Base-by-base conservation (phyloP, 1,140 invertebrate genomes). In the Listronotus bonariensis region DNA sequence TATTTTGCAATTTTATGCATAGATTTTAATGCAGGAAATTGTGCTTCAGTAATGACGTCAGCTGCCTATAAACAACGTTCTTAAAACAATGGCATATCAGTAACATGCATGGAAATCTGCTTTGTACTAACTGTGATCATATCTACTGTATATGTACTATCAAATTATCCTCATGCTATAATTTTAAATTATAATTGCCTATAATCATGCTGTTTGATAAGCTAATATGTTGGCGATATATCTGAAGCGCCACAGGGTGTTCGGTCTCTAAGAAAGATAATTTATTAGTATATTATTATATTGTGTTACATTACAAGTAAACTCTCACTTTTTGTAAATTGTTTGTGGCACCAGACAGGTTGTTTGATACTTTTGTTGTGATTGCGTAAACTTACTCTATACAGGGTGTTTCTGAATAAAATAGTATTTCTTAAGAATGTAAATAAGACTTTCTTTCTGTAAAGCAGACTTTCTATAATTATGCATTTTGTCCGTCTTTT, bases 11-110 rank as follows among this genome's bases (percentile, higher is more conserved):
- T 26, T 3, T 5, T 26, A 26, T 26, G 20, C 20, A 3, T 26
- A 26, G 20, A 83, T 56, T 11, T 26, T 26, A 26, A 26, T 26
- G 20, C 20, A 26, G 5, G 20, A 36, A 12, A 36, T 3, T 36
- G 34, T 36, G 34, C 34, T 8, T 7, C 11, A 36, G 11, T 7
- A 36, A 8, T 36, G 3, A 36, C 11, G 34, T 36, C 34, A 36
- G 34, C n/a, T n/a, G n/a, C n/a, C 3, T 5, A 36, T 36, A 36
- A 36, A 36, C 34, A 36, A 36, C 11, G 34, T 36, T 36, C 34
- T 36, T 26, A 26, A 34, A 36, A 36, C 34, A 36, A 36, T 36
- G 34, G 34, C 34, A 36, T 36, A 36, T 36, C 34, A 12, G 34
- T 36, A 36, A 36, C 34, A 36, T 36, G 34, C 34, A 36, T 36